A percentile compares a stretch with the other conserved stretches of the same genome.
These are phyloP conservation scores for Australoheros scitulus DNA, from an alignment of 2,113 vertebrate genomes.

Conservation along the genomic window DNA sequence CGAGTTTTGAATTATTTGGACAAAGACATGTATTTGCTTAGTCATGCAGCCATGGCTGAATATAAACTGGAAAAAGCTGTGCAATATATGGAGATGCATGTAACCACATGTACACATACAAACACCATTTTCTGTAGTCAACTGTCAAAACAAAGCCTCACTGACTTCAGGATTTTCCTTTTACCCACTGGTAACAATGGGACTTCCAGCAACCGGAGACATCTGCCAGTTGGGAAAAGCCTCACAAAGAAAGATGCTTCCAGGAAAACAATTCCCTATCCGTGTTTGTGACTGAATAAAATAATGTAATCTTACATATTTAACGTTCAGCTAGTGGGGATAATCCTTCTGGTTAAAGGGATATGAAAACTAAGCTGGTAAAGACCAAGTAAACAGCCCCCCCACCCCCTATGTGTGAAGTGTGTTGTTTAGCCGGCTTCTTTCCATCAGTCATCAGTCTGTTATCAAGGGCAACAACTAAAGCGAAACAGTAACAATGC, in stretches of 20 bases:
- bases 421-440: neutral
- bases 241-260: constrained; percentile 26
- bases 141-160: neutral
- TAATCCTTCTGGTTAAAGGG: constrained; percentile 69
- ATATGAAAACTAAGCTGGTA: constrained; percentile 54
- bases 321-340: constrained; percentile 51
- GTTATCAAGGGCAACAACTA: neutral
- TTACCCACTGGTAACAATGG: neutral
- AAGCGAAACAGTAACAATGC: constrained; percentile 18
- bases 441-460: constrained; percentile 1
- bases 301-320: constrained; percentile 67
- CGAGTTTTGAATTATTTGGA: neutral
- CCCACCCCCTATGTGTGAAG: neutral
- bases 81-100: neutral
- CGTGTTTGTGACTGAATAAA: constrained; percentile 33
- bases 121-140: neutral
- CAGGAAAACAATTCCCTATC: constrained; percentile 47
- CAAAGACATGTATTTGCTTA: neutral
- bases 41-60: neutral
- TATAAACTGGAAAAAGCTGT: neutral
- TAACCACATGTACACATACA: neutral
- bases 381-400: constrained; percentile 63
- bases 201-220: neutral
- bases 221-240: neutral
- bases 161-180: neutral